phyloP scores from a whole-genome alignment of 1,140 invertebrate species.

The Octopus bimaculoides region DNA sequence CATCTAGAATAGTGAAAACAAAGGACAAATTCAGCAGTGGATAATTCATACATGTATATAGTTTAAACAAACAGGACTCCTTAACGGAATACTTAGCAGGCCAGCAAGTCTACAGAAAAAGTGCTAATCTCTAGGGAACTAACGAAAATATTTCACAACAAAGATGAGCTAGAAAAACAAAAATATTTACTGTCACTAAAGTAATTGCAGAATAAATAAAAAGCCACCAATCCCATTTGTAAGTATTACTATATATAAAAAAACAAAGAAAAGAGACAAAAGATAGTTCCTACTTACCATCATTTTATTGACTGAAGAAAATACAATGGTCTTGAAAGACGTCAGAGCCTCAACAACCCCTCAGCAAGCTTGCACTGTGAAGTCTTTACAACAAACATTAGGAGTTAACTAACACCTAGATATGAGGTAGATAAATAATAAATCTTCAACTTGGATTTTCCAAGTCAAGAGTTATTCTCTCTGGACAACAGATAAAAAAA shows the following conservation, averaged over 20 bases:
- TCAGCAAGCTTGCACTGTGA: neutral
- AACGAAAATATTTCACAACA: neutral
- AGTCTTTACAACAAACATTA: slow-evolving; percentile 1
- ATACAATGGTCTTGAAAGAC: slow-evolving; percentile 9
- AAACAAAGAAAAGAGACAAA: slow-evolving; percentile 8
- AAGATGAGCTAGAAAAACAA: neutral
- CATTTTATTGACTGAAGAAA: slow-evolving; percentile 11
- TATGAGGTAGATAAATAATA: slow-evolving; percentile 7
- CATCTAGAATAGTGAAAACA: too few species aligned
- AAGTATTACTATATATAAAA: slow-evolving; percentile 6
- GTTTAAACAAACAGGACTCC: too few species aligned
- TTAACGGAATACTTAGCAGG: too few species aligned
- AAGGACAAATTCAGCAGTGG: too few species aligned
- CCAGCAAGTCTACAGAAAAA: neutral
- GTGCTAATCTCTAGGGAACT: neutral
- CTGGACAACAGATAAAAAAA: slow-evolving; percentile 4
- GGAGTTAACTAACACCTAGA: slow-evolving; percentile 9
- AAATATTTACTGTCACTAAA: neutral
- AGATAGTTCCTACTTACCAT: slow-evolving; percentile 8
- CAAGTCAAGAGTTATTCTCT: slow-evolving; percentile 4
- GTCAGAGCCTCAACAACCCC: slow-evolving; percentile 1
- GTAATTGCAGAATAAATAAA: slow-evolving; percentile 10
- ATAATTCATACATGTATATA: too few species aligned
- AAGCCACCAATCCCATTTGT: neutral
- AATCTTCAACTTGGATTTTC: neutral